phyloP scores from a whole-genome alignment of 2,888 invertebrate species.

The Molanna angustata region DNA sequence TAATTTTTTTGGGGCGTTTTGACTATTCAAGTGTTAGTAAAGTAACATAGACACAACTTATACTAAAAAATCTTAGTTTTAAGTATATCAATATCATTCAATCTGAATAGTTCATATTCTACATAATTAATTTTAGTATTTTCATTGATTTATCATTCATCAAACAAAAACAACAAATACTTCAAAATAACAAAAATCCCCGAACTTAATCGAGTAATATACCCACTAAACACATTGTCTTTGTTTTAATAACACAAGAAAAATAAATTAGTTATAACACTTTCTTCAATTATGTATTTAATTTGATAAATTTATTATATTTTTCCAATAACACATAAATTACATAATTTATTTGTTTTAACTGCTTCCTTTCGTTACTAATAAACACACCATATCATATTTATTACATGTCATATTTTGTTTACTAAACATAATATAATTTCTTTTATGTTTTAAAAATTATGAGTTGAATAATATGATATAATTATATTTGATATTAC shows the following conservation, averaged over 20 bases:
- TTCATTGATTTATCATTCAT: slow-evolving; percentile 82
- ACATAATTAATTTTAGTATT: slow-evolving; percentile 66
- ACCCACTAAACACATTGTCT: slow-evolving; percentile 6
- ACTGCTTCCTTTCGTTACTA: too few species aligned
- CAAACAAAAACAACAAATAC: slow-evolving; percentile 66
- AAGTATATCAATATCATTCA: slow-evolving; percentile 15
- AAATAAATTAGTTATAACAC: slow-evolving; percentile 11
- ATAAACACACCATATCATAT: not conserved
- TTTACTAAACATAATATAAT: not conserved
- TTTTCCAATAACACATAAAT: not conserved
- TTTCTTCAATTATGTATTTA: not conserved
- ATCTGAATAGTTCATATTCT: slow-evolving; percentile 45
- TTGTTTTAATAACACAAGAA: too few species aligned
- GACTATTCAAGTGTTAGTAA: not conserved
- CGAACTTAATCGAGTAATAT: too few species aligned
- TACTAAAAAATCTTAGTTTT: slow-evolving; percentile 1
- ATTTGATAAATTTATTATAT: not conserved
- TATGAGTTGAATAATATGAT: slow-evolving; percentile 10
- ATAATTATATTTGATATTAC: too few species aligned
- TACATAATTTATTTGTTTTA: not conserved
- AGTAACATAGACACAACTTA: not conserved
- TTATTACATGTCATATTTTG: not conserved
- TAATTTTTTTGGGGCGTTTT: slow-evolving; percentile 12
- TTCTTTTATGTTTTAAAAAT: not conserved
- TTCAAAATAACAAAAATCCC: slow-evolving; percentile 40